Evolutionary conservation across 2,797 vertebrate species (phyloP).

Genomic region (Scyliorhinus canicula): DNA sequence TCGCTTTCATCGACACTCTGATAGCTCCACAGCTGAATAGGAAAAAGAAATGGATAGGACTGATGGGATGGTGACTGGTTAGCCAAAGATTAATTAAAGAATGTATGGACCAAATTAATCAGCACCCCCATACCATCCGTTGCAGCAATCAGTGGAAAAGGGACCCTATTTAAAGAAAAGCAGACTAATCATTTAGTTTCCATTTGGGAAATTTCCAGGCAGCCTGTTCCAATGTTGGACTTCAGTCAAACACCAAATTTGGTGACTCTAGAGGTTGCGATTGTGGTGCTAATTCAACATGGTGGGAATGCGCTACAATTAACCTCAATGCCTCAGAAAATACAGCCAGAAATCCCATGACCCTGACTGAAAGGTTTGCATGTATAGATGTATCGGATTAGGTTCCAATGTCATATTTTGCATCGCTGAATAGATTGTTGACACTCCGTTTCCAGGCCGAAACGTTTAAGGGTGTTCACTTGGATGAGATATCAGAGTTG

Average conservation of each 20-base stretch:
- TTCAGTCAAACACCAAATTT: neutral
- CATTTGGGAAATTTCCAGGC: neutral
- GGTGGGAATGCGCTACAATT: neutral
- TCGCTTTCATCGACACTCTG: neutral
- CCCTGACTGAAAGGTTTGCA: neutral
- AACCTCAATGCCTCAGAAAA: neutral
- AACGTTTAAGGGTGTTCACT: neutral
- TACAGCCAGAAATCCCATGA: neutral
- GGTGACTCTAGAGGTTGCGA: neutral
- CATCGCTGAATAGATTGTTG: neutral
- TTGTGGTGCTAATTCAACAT: neutral
- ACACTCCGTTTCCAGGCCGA: neutral
- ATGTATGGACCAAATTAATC: neutral
- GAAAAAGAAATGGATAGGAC: neutral
- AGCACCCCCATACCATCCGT: too few species aligned
- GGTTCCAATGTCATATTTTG: neutral
- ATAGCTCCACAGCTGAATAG: neutral
- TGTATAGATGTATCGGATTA: neutral
- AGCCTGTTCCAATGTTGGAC: neutral
- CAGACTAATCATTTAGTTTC: neutral
- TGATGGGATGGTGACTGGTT: neutral
- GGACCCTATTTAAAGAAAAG: neutral
- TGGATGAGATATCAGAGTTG: neutral
- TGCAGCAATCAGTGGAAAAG: neutral
- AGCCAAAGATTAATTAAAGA: constrained; percentile 4